phyloP scores from a whole-genome alignment of 2,113 vertebrate genomes.

The Trematomus loennbergii region DNA sequence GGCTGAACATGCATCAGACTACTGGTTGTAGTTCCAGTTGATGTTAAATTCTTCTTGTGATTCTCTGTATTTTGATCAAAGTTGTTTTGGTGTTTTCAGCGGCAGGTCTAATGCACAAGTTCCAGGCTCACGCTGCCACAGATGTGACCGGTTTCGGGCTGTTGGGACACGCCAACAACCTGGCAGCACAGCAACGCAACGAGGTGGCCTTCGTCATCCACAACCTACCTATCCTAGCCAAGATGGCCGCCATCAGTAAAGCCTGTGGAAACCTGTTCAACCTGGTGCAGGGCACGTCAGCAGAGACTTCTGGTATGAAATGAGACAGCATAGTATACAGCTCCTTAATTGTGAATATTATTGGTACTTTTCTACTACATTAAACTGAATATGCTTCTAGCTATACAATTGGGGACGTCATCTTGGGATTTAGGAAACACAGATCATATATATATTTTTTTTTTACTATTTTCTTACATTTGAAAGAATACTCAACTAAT shows the following conservation, averaged over 20 bases:
- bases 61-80: background rate
- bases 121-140: slow-evolving; percentile 93
- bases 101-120: slow-evolving; percentile 90
- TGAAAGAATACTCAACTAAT: too few relatives aligned
- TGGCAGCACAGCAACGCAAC: slow-evolving; percentile 88
- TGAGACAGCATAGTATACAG: background rate
- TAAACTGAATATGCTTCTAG: too few relatives aligned
- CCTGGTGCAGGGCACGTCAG: slow-evolving; percentile 89
- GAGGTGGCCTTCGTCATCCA: slow-evolving; percentile 95
- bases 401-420: too few relatives aligned
- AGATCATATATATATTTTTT: too few relatives aligned
- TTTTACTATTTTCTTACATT: too few relatives aligned
- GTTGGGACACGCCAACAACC: slow-evolving; percentile 91
- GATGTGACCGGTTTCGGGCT: slow-evolving; percentile 95
- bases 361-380: too few relatives aligned
- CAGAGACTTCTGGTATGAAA: slow-evolving; percentile 89
- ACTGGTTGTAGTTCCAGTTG: background rate
- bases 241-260: slow-evolving; percentile 93
- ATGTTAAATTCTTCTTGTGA: background rate
- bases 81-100: slow-evolving; percentile 69
- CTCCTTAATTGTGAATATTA: too few relatives aligned
- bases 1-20: background rate
- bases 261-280: slow-evolving; percentile 89
- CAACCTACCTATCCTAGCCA: slow-evolving; percentile 92
- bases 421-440: too few relatives aligned